Evolutionary conservation across 2,888 invertebrate genomes (phyloP), one percentile per base, ranked within the genome.

Genomic region (Thecocarcelia acutangulata): DNA sequence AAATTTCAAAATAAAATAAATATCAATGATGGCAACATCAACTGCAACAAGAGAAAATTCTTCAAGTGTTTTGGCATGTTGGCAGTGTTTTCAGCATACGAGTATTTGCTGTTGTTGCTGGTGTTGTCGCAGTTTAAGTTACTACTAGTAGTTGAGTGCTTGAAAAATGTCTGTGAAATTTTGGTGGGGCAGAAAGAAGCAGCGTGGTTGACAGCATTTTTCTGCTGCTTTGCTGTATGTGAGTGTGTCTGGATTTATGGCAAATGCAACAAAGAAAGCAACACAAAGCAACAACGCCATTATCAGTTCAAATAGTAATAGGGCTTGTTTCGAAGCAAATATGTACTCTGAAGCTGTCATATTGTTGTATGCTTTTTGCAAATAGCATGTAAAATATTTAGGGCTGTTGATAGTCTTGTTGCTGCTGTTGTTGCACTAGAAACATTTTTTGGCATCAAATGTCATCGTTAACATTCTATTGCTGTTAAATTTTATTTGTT

Each of bases 381-480:
- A 15, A 61, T 15, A 33, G 21, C 6, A 33, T 33, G 5, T 9
- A n/a, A 3, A 44, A 19, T 48, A 11, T 37, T 44, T 48, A 3
- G 21, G 33, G 63, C 17, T 24, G 64, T 52, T 28, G 28, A 28
- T 28, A 15, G 15, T 52, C 3, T 66, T 54, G 48, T 46, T 74
- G 21, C n/a, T 73, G 48, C 33, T 58, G 78, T 70, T 69, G 64
- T 68, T 13, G 77, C 69, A 81, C 83, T 84, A 83, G 79, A 83
- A 81, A 77, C 44, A 21, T 54, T 50, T 42, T 84, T 84, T 84
- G 84, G 84, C 84, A 84, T 83, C 81, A 83, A 84, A 84, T 84
- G 83, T 83, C 83, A 84, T 83, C 80, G 83, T 83, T 83, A 56
- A 74, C 70, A 81, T 81, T 84, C 78, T 73, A 75, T 63, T 80